Conservation (phyloP, 2,888 invertebrate species). For the Erebia epiphron region DNA sequence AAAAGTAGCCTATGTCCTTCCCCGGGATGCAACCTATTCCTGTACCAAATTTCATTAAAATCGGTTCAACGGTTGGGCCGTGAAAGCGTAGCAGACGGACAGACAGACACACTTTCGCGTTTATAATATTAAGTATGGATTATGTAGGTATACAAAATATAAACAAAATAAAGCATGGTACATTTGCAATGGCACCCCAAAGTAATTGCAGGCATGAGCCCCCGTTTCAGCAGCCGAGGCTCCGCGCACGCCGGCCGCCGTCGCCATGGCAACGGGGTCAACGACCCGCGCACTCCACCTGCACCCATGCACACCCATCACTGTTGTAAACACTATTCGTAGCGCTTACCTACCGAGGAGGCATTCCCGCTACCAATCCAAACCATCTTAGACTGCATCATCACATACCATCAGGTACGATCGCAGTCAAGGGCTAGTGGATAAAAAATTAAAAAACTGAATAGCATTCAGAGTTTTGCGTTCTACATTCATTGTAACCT, state of each 20-base stretch:
- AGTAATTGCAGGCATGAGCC: conserved; percentile 14
- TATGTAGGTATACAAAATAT: neutral
- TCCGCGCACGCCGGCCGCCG: conserved; percentile 61
- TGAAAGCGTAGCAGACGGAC: no score
- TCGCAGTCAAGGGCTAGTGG: no score
- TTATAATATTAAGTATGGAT: no score
- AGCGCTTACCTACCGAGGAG: neutral
- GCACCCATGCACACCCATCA: conserved; percentile 25
- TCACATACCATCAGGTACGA: no score
- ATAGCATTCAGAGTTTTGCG: neutral
- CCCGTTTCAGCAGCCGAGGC: conserved; percentile 12
- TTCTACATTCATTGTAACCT: no score
- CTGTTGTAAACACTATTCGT: neutral
- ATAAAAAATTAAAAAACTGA: no score
- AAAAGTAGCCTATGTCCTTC: no score
- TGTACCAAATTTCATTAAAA: no score
- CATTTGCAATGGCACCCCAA: conserved; percentile 17
- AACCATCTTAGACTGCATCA: no score
- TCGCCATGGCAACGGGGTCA: conserved; percentile 63
- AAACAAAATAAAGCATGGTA: neutral
- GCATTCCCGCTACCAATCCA: neutral
- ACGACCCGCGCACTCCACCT: conserved; percentile 57
- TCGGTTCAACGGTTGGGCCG: no score
- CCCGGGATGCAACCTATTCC: no score
- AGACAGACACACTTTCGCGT: no score